A percentile compares a stretch with the other conserved stretches of the same genome.
phyloP scores from a whole-genome alignment of 1,140 invertebrate species.

The Aphaenogaster floridana region DNA sequence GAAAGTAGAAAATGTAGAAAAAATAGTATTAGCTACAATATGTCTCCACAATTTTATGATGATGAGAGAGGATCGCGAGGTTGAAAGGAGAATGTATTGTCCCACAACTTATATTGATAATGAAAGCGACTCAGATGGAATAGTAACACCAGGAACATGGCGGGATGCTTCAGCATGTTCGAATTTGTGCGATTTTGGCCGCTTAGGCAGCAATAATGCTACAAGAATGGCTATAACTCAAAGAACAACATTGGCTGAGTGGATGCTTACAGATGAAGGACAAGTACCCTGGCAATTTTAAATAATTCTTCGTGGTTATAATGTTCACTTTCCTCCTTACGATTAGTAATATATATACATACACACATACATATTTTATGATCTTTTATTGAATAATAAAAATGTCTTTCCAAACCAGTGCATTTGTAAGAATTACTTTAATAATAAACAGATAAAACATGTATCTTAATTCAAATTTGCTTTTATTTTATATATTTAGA shows the following conservation, averaged over 20 bases:
- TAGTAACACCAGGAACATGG: neutral
- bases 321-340: neutral
- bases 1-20: neutral
- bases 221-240: neutral
- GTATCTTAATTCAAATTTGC: too few relatives aligned
- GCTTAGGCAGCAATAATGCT: neutral
- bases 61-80: neutral
- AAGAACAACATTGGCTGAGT: neutral
- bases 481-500: too few relatives aligned
- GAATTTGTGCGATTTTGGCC: neutral
- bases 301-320: neutral
- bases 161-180: neutral
- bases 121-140: neutral
- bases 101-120: neutral
- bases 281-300: neutral
- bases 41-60: neutral
- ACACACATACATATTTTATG: too few relatives aligned
- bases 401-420: too few relatives aligned
- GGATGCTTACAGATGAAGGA: neutral
- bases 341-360: too few relatives aligned
- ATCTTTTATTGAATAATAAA: too few relatives aligned
- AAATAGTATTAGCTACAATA: neutral
- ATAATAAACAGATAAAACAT: too few relatives aligned
- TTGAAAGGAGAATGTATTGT: neutral
- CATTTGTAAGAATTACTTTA: too few relatives aligned